A percentile compares a stretch with the other conserved stretches of the same genome.
phyloP scores from a whole-genome alignment of 2,888 invertebrate genomes.

The Phalangium opilio region DNA sequence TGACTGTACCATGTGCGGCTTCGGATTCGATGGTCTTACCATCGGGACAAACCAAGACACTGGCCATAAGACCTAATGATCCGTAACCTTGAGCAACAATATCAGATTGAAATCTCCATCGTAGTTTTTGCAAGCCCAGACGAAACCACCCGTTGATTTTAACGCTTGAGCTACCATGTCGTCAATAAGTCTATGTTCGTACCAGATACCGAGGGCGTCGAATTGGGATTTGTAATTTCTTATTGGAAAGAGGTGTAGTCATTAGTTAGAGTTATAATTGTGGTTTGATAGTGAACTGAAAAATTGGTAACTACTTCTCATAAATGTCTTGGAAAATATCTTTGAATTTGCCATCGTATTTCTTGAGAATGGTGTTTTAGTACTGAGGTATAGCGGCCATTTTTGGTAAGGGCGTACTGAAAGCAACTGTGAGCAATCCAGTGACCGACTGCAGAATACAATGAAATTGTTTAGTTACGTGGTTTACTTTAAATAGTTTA shows the following conservation, averaged over 20 bases:
- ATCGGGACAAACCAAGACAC: slow-evolving; percentile 41
- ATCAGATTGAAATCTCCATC: slow-evolving; percentile 81
- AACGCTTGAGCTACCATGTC: slow-evolving; percentile 79
- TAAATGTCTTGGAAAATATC: slow-evolving; percentile 81
- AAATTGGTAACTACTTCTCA: too few relatives aligned
- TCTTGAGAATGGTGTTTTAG: slow-evolving; percentile 78
- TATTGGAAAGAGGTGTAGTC: too few relatives aligned
- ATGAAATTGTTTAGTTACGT: neutral
- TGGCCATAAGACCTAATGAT: slow-evolving; percentile 59
- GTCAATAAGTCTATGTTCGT: slow-evolving; percentile 78
- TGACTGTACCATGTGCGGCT: slow-evolving; percentile 44
- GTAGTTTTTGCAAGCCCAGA: slow-evolving; percentile 88
- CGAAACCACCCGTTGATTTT: slow-evolving; percentile 69
- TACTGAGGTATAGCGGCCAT: slow-evolving; percentile 77
- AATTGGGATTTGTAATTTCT: slow-evolving; percentile 52
- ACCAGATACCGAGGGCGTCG: slow-evolving; percentile 65
- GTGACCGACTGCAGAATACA: slow-evolving; percentile 43
- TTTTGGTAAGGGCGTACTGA: slow-evolving; percentile 67
- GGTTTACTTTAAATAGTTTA: too few relatives aligned
- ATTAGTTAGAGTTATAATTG: too few relatives aligned
- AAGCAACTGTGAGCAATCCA: slow-evolving; percentile 75
- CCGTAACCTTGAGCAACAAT: slow-evolving; percentile 64
- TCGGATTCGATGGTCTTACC: slow-evolving; percentile 43
- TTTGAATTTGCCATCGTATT: slow-evolving; percentile 77
- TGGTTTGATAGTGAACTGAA: too few relatives aligned